phyloP scores from a whole-genome alignment of 2,888 invertebrate genomes.

The Hydraecia micacea region DNA sequence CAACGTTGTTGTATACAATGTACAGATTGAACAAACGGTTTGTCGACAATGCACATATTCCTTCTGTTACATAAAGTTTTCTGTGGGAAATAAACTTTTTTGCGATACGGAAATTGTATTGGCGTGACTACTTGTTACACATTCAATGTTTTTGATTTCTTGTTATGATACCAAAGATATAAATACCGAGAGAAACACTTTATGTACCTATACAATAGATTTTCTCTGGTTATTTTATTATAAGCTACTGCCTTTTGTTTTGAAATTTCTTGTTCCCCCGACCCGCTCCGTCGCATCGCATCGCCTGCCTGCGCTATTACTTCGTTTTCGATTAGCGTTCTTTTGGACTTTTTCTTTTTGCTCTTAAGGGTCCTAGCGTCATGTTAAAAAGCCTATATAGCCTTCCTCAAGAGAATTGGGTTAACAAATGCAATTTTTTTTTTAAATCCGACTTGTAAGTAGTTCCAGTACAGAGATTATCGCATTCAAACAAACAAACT shows the following conservation, averaged over 20 bases:
- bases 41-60: background rate
- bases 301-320: too few species aligned
- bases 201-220: background rate
- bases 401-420: too few species aligned
- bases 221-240: background rate
- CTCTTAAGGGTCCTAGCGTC: too few species aligned
- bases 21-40: background rate
- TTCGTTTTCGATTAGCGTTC: too few species aligned
- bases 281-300: too few species aligned
- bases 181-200: background rate
- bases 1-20: background rate
- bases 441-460: too few species aligned
- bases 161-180: background rate
- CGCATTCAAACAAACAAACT: too few species aligned
- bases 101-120: background rate
- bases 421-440: too few species aligned
- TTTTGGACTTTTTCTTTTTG: too few species aligned
- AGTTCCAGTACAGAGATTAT: too few species aligned
- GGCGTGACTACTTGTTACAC: background rate
- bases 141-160: background rate
- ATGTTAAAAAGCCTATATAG: too few species aligned
- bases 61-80: background rate
- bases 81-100: slow-evolving; percentile 15
- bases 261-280: too few species aligned
- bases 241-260: background rate